phyloP scores from a whole-genome alignment of 2,888 invertebrate species.

The Temnothorax unifasciatus region DNA sequence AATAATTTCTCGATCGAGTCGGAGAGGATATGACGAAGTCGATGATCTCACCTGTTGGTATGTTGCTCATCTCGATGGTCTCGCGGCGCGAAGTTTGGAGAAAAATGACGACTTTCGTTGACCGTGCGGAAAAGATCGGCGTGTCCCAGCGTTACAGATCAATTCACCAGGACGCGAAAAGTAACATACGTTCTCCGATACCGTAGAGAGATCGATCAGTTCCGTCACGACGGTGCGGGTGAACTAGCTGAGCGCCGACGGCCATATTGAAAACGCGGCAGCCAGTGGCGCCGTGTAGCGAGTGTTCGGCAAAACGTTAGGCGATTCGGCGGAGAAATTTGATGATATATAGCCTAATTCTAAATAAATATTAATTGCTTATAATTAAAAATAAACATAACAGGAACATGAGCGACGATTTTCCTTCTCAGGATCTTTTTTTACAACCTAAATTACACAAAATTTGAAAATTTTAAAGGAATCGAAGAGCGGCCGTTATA shows the following conservation, averaged over 20 bases:
- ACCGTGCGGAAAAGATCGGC: slow-evolving; percentile 59
- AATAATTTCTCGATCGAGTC: not conserved
- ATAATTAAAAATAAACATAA: too few relatives aligned
- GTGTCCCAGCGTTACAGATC: slow-evolving; percentile 15
- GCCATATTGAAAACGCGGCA: slow-evolving; percentile 72
- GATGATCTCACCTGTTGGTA: slow-evolving; percentile 83
- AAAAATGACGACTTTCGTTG: slow-evolving; percentile 61
- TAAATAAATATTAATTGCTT: not conserved
- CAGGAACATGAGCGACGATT: too few relatives aligned
- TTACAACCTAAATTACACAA: too few relatives aligned
- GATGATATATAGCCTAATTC: not conserved
- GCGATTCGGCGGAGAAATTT: not conserved
- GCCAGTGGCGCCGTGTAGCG: not conserved
- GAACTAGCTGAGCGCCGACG: slow-evolving; percentile 54
- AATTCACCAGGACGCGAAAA: slow-evolving; percentile 12
- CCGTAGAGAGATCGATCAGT: slow-evolving; percentile 77
- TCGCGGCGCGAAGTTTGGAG: slow-evolving; percentile 6
- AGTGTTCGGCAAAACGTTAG: not conserved
- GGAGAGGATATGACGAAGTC: slow-evolving; percentile 55
- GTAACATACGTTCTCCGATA: slow-evolving; percentile 70
- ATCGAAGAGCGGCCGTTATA: too few relatives aligned
- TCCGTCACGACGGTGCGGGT: slow-evolving; percentile 71
- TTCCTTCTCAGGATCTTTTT: too few relatives aligned
- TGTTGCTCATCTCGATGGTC: slow-evolving; percentile 79
- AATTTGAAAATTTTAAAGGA: too few relatives aligned